Conservation (phyloP, 2,113 vertebrate genomes). For the Psilopogon haemacephalus region DNA sequence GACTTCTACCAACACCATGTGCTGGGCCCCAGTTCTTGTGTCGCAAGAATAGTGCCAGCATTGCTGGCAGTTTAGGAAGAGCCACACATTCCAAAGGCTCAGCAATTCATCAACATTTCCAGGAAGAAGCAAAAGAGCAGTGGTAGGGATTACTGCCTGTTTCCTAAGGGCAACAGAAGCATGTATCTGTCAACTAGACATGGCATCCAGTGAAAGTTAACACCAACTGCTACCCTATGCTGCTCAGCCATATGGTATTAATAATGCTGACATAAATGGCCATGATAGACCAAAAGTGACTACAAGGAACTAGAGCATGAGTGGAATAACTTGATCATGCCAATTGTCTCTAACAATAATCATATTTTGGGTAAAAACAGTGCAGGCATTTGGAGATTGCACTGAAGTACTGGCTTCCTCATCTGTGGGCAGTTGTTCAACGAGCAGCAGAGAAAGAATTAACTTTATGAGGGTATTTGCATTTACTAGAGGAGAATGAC, state of each 20-base stretch:
- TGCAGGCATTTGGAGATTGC: not conserved
- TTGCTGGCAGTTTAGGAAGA: not conserved
- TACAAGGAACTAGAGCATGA: not conserved
- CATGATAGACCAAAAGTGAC: not conserved
- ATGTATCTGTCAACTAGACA: not conserved
- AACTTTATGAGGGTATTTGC: not conserved
- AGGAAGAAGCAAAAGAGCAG: not conserved
- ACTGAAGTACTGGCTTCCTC: not conserved
- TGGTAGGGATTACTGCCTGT: conserved; percentile 2
- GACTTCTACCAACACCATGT: not conserved
- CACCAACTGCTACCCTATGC: not conserved
- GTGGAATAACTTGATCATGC: not conserved
- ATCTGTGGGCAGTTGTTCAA: not conserved
- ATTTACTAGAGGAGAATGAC: not conserved
- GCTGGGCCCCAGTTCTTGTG: not conserved
- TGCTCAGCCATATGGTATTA: not conserved
- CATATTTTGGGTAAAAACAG: not conserved
- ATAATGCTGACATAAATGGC: not conserved
- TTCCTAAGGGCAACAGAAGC: conserved; percentile 4
- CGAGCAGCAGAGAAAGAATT: not conserved
- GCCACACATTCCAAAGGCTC: fast-evolving
- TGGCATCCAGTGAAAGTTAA: not conserved
- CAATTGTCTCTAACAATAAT: not conserved
- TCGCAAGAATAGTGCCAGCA: not conserved
- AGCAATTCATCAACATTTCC: conserved; percentile 20